Evolutionary conservation across 1,140 invertebrate genomes (phyloP), one percentile per base, ranked within the genome.

Genomic region (Drosophila eugracilis): DNA sequence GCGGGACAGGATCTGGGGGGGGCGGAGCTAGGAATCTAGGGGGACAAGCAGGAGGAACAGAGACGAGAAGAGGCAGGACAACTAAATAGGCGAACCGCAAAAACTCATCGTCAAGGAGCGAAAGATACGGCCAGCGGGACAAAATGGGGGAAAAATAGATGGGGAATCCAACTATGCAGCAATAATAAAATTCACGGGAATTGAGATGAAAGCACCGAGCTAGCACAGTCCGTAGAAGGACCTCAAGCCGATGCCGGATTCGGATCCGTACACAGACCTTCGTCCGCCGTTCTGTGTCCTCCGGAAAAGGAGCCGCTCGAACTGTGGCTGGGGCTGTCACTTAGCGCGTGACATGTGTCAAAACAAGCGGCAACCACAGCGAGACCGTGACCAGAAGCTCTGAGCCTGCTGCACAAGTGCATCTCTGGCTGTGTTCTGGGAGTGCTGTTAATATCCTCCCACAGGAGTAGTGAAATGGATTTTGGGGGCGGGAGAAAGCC

Each of bases 181-280:
- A 86, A 85, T 86, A 81, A 85, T 88, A 83, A 88, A 88, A 88
- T 86, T 88, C 70, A 75, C 71, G 84, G 71, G 66, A 73, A 86
- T 83, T 75, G 83, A 88, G 77, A 78, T 78, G 78, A 52, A 67
- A 76, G 75, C 44, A 59, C 24, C 15, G 24, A 36, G 34, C 14
- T 17, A 34, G 34, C 14, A 5, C 10, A 44, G 30, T 17, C n/a
- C 5, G 15, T 28, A 5, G 22, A 17, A 30, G 30, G 62, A 44
- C 45, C 47, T 67, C 60, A 42, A 67, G 45, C 60, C 36, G 15
- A 4, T 26, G 34, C 10, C 0, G 37, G 14, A 41, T 17, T 19
- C 7, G 22, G 19, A 24, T 26, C 6, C 1, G 44, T 14, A 19
- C 3, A 17, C 14, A 36, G 14, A 22, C 19, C 10, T 4, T 5